Conservation (phyloP, 2,113 vertebrate genomes). For the Camelus bactrianus region DNA sequence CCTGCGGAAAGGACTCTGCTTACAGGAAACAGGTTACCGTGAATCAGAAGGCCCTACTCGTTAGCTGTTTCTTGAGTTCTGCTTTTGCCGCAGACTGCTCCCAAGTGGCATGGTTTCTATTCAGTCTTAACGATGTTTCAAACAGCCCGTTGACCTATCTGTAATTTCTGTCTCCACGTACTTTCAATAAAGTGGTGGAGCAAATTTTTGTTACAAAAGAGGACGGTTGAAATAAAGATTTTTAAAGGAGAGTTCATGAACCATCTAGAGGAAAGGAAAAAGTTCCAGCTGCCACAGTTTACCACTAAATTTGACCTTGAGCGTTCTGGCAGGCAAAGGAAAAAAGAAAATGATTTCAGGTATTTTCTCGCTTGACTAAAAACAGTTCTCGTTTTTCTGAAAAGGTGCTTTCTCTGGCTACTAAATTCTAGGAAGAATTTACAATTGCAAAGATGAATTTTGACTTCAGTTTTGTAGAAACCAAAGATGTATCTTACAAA, state of each 20-base stretch:
- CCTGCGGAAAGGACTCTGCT: constrained; percentile 62
- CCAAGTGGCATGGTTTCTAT: background rate
- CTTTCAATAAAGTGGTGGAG: background rate
- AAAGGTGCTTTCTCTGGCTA: background rate
- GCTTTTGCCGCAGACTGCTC: background rate
- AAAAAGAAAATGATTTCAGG: background rate
- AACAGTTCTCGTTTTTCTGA: background rate
- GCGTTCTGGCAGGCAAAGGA: background rate
- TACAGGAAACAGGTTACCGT: constrained; percentile 71
- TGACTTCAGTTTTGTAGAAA: background rate
- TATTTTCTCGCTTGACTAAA: background rate
- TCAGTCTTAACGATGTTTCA: background rate
- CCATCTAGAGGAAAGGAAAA: background rate
- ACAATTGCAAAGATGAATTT: background rate
- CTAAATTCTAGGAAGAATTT: background rate
- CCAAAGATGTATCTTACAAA: background rate
- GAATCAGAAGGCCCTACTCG: constrained; percentile 87
- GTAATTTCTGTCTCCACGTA: background rate
- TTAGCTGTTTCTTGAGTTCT: background rate
- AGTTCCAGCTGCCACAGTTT: background rate
- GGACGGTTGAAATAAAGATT: background rate
- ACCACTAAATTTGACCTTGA: background rate
- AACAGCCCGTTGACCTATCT: background rate
- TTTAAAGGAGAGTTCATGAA: background rate
- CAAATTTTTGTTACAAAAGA: background rate